A percentile compares a stretch with the other conserved stretches of the same genome.
phyloP scores from a whole-genome alignment of 2,797 vertebrate genomes.

The Pitangus sulphuratus region DNA sequence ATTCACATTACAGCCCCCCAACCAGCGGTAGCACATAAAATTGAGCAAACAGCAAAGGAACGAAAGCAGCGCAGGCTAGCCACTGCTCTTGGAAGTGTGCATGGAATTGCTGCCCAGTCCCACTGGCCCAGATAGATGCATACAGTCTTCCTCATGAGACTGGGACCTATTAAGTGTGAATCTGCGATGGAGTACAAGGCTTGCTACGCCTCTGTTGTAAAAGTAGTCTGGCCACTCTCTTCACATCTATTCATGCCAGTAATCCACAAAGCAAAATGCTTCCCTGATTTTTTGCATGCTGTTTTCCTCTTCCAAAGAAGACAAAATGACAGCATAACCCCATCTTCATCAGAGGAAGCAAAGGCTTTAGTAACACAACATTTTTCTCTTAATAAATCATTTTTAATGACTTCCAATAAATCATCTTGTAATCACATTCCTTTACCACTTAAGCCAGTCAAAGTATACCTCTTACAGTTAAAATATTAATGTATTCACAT shows the following conservation, averaged over 20 bases:
- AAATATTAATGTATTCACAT: constrained; percentile 69
- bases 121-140: rapidly evolving
- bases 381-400: constrained; percentile 70
- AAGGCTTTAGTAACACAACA: constrained; percentile 36
- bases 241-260: background rate
- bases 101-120: background rate
- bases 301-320: background rate
- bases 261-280: background rate
- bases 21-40: background rate
- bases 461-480: constrained; percentile 52
- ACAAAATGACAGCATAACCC: background rate
- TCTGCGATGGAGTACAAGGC: background rate
- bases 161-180: background rate
- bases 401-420: constrained; percentile 70
- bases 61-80: rapidly evolving
- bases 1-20: background rate
- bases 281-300: background rate
- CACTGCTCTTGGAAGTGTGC: background rate
- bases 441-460: constrained; percentile 68
- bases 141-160: background rate
- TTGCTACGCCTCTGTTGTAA: background rate
- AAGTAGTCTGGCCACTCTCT: background rate
- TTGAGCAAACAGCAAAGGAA: background rate
- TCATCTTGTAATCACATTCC: constrained; percentile 66
- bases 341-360: background rate